A percentile compares a stretch with the other conserved stretches of the same genome.
phyloP scores from a whole-genome alignment of 2,797 vertebrate species.

The Saxicola maurus region DNA sequence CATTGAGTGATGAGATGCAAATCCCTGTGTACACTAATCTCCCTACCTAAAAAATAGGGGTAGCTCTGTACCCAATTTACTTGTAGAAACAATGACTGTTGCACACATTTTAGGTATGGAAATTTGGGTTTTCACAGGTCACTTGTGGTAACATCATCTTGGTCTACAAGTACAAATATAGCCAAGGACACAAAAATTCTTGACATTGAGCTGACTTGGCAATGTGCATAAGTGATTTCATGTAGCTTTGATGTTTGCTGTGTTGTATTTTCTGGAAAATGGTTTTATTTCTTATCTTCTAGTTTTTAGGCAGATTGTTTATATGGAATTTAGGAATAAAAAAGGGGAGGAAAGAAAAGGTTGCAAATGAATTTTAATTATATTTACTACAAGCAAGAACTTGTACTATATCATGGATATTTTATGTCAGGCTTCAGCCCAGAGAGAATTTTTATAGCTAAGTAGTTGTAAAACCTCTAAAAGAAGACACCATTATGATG shows the following conservation, averaged over 20 bases:
- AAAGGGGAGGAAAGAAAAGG: background rate
- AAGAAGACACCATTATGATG: background rate
- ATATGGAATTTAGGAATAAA: background rate
- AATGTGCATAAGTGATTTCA: background rate
- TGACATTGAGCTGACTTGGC: background rate
- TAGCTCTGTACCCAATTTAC: background rate
- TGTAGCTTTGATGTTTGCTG: background rate
- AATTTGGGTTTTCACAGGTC: slow-evolving; percentile 23
- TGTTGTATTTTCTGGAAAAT: background rate
- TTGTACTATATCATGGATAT: background rate
- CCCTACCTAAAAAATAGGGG: background rate
- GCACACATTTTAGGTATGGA: background rate
- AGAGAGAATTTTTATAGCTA: slow-evolving; percentile 38
- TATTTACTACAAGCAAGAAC: slow-evolving; percentile 7
- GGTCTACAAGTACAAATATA: slow-evolving; percentile 37
- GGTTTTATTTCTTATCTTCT: background rate
- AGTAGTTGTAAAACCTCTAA: slow-evolving; percentile 32
- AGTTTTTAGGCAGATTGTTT: background rate
- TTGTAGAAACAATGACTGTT: background rate
- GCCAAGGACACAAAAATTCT: background rate
- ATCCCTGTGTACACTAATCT: background rate
- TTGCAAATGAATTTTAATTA: slow-evolving; percentile 1
- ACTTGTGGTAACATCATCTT: background rate
- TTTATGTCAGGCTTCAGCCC: slow-evolving; percentile 19
- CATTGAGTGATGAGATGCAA: background rate